Base-by-base conservation (phyloP, 2,888 invertebrate species). In the Catocala fraxini region DNA sequence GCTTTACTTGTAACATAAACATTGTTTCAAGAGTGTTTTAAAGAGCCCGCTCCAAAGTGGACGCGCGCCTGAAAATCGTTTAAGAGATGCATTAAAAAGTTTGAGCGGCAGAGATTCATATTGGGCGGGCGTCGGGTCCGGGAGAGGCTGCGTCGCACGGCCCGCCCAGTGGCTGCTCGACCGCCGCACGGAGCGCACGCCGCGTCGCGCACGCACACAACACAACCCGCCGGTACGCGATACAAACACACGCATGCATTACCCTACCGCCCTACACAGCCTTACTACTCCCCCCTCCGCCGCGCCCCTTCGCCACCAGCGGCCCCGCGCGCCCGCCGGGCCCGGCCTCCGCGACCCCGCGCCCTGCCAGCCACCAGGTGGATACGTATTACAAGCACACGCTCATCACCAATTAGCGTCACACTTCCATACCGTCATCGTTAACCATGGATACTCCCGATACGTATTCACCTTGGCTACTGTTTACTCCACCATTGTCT, bases 161-260 rank as follows among this genome's bases (percentile, higher is more conserved):
- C 34, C 11, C 86, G 87, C 87, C 83, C 92, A 93, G 93, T 93
- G 88, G 84, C 85, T 82, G 84, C 82, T 82, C 90, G 90, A 86
- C 90, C 91, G 93, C 86, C 90, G 92, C 80, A 72, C 82, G 74
- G 92, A 92, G 93, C 92, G 93, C 92, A 92, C 93, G 92, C 84
- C 89, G 89, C 85, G 88, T 83, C 86, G 85, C 89, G 88, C 90
- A 88, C 88, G 76, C 87, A 84, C 86, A 83, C 81, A 59, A 81
- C 83, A 87, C 85, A 87, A 88, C 90, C 90, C 91, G 90, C 89
- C 92, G 92, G 93, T 93, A 93, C 92, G 92, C 91, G 91, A 84
- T 83, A 89, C 86, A 70, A 80, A 84, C 87, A 88, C 85, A 87
- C 86, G 86, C 90, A 90, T 87, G 87, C 88, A 82, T 63, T 60